Conservation (phyloP, 1,140 invertebrate genomes). For the Vanessa atalanta region DNA sequence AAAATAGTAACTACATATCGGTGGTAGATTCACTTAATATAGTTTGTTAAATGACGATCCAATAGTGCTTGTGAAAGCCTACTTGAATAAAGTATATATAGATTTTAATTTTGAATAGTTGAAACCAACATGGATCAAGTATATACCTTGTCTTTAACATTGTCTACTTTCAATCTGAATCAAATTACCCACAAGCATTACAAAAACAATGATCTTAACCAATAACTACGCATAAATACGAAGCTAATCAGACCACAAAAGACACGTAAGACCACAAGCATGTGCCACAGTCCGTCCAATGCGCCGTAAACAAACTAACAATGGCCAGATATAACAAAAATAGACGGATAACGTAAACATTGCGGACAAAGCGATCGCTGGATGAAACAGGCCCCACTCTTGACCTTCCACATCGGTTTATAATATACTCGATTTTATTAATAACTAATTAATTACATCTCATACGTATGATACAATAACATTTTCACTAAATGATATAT, state of each 20-base stretch:
- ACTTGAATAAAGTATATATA: too few species aligned
- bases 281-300: conserved; percentile 41
- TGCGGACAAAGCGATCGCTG: conserved; percentile 69
- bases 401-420: conserved; percentile 41
- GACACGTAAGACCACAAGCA: conserved; percentile 52
- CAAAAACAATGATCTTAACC: conserved; percentile 16
- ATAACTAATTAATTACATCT: conserved; percentile 25
- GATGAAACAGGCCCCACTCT: conserved; percentile 44
- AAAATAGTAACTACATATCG: too few species aligned
- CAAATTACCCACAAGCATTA: neutral
- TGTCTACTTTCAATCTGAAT: too few species aligned
- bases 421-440: conserved; percentile 33
- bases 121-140: too few species aligned
- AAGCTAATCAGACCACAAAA: conserved; percentile 48
- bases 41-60: too few species aligned
- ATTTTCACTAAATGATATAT: too few species aligned
- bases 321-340: conserved; percentile 77
- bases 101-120: too few species aligned
- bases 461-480: neutral
- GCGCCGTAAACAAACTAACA: conserved; percentile 73
- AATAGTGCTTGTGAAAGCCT: too few species aligned
- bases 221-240: conserved; percentile 11
- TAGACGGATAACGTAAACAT: conserved; percentile 74
- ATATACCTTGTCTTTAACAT: too few species aligned
- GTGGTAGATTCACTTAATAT: too few species aligned